phyloP scores from a whole-genome alignment of 2,113 vertebrate species.

The Xenopus laevis region DNA sequence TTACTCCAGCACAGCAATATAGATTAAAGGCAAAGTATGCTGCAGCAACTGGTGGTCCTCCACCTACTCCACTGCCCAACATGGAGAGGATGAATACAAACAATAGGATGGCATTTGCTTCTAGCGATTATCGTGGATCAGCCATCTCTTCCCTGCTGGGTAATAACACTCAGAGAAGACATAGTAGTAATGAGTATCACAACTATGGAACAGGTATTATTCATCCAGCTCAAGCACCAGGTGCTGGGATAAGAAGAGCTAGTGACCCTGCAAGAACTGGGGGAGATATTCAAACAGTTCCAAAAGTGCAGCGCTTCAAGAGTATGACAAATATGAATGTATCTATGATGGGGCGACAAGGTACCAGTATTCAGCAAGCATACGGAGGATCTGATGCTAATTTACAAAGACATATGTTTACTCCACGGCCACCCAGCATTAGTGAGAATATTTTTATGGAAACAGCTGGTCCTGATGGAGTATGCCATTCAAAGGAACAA shows the following conservation, averaged over 20 bases:
- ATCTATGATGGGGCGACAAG: conserved; percentile 62
- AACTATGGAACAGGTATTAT: conserved; percentile 69
- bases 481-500: conserved; percentile 51
- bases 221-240: conserved; percentile 67
- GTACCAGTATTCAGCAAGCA: conserved; percentile 63
- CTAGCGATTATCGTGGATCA: conserved; percentile 62
- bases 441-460: conserved; percentile 84
- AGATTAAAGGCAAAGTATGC: conserved; percentile 87
- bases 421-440: conserved; percentile 85
- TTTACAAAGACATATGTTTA: conserved; percentile 74
- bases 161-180: conserved; percentile 63
- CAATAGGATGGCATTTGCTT: conserved; percentile 51
- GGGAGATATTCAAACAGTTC: conserved; percentile 62
- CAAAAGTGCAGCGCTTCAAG: conserved; percentile 81
- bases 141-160: conserved; percentile 61
- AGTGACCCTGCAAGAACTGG: conserved; percentile 79
- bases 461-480: conserved; percentile 55
- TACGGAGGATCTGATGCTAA: conserved; percentile 66
- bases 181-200: conserved; percentile 69
- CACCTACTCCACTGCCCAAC: conserved; percentile 75
- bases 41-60: conserved; percentile 81
- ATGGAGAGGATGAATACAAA: conserved; percentile 63
- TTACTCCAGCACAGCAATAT: conserved; percentile 86
- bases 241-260: conserved; percentile 71
- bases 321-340: conserved; percentile 74